Evolutionary conservation across 2,113 vertebrate species (phyloP), one percentile per base, ranked within the genome.

Genomic region (Microtus pennsylvanicus): DNA sequence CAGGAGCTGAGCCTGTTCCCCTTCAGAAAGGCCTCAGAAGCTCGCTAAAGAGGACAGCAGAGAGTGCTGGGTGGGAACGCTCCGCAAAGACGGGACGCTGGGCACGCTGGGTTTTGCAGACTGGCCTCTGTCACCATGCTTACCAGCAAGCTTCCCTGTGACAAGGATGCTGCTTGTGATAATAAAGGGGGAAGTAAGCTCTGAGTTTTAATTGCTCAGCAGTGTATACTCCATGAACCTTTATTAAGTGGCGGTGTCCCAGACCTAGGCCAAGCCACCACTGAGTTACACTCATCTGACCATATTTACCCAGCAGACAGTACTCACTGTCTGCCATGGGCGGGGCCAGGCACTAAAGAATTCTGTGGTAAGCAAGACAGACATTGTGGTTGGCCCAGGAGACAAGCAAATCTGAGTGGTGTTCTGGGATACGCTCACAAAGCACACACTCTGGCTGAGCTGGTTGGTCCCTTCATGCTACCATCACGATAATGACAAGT

Each of bases 221-320:
- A 21, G 21, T 45, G 21, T 28, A 22, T 16, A 10, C 76, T 87
- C 83, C 16, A 26, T 33, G 65, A 82, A 89, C 52, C 61, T 90
- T 67, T 91, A 93, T 91, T 21, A 52, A 91, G 93, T 69, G 93
- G 52, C 77, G 90, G 28, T 38, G 61, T 74, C 22, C 63, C 63
- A 45, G 78, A 75, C 16, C 90, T 22, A 75, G 69, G 86, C 90
- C 92, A 90, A 86, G 63, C 17, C 58, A 65, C 55, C 83, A 80
- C 10, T 14, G 65, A 52, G 45, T 91, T 82, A 69, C n/a, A 75
- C 85, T 91, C 21, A 38, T 30, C 77, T 72, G 81, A 76, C 22
- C 35, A 14, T 12, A 77, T n/a, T 87, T 77, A 83, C 35, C 85
- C 82, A 89, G 47, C 33, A 75, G n/a, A 55, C 83, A 85, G 77